phyloP scores from a whole-genome alignment of 1,140 invertebrate species.

The Pinna nobilis region DNA sequence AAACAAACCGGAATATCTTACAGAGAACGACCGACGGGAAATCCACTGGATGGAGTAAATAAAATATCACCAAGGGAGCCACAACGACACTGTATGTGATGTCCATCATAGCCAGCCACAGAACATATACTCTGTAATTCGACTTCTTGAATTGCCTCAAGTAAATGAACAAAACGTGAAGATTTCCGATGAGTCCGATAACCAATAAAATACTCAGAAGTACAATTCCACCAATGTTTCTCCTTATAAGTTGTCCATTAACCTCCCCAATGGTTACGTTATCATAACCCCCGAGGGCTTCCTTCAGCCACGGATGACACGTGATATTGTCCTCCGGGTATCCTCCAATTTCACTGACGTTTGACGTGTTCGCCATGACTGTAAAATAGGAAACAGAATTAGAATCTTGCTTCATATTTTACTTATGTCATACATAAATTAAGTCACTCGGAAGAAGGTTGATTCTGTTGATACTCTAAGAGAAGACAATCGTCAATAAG shows the following conservation, averaged over 20 bases:
- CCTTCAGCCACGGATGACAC: slow-evolving; percentile 34
- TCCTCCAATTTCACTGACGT: too few species aligned
- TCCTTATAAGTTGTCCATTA: slow-evolving; percentile 32
- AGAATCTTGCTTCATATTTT: too few species aligned
- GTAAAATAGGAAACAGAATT: too few species aligned
- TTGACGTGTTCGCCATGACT: too few species aligned
- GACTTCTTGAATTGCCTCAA: slow-evolving; percentile 34
- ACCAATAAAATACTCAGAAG: slow-evolving; percentile 17
- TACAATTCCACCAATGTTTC: slow-evolving; percentile 36
- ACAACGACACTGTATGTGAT: slow-evolving; percentile 47
- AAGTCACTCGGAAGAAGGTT: too few species aligned
- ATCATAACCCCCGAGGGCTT: slow-evolving; percentile 10
- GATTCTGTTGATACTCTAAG: too few species aligned
- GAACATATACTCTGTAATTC: slow-evolving; percentile 42
- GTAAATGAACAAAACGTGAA: slow-evolving; percentile 36
- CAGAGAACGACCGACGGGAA: slow-evolving; percentile 47
- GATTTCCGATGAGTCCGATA: slow-evolving; percentile 35
- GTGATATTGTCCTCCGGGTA: slow-evolving; percentile 3
- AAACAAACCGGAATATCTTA: slow-evolving; percentile 50
- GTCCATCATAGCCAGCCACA: slow-evolving; percentile 54
- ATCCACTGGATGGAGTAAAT: slow-evolving; percentile 50
- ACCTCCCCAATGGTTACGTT: slow-evolving; percentile 32
- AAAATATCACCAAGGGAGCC: slow-evolving; percentile 53
- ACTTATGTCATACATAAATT: too few species aligned
- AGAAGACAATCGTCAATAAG: too few species aligned